phyloP scores from a whole-genome alignment of 2,888 invertebrate genomes.

The Nemotelus nigrinus region DNA sequence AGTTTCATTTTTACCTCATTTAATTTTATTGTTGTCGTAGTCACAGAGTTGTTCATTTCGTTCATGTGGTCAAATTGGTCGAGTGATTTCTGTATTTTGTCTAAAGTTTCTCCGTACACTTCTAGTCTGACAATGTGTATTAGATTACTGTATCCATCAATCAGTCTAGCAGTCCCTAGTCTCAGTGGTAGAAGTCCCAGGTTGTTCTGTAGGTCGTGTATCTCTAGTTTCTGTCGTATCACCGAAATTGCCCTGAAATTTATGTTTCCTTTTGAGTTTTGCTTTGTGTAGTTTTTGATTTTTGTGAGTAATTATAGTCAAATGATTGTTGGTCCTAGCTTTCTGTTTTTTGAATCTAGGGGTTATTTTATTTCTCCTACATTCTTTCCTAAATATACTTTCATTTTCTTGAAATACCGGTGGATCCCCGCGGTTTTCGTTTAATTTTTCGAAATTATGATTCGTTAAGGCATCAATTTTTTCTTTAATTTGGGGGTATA shows the following conservation, averaged over 20 bases:
- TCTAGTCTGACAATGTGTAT: not conserved
- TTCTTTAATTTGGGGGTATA: constrained; percentile 11
- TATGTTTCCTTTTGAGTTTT: constrained; percentile 24
- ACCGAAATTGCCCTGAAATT: constrained; percentile 2
- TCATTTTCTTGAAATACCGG: constrained; percentile 6
- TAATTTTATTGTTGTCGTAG: not conserved
- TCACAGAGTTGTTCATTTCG: not conserved
- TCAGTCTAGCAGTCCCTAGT: constrained; percentile 7
- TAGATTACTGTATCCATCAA: not conserved
- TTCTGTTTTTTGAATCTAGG: constrained; percentile 25
- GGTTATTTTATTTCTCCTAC: constrained; percentile 17
- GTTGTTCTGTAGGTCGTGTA: constrained; percentile 31
- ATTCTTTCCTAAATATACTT: constrained; percentile 23
- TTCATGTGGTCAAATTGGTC: not conserved
- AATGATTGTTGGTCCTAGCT: not conserved
- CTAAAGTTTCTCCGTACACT: not conserved
- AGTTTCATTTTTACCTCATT: not conserved
- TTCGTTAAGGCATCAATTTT: not conserved
- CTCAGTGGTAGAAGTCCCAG: constrained; percentile 27
- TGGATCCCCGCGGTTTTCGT: not conserved
- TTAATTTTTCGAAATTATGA: not conserved
- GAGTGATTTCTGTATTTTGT: not conserved
- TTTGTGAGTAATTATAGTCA: not conserved
- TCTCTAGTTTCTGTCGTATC: constrained; percentile 5
- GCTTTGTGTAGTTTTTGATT: constrained; percentile 25